Evolutionary conservation across 2,888 invertebrate genomes (phyloP).

Genomic region (Mystacides longicornis): DNA sequence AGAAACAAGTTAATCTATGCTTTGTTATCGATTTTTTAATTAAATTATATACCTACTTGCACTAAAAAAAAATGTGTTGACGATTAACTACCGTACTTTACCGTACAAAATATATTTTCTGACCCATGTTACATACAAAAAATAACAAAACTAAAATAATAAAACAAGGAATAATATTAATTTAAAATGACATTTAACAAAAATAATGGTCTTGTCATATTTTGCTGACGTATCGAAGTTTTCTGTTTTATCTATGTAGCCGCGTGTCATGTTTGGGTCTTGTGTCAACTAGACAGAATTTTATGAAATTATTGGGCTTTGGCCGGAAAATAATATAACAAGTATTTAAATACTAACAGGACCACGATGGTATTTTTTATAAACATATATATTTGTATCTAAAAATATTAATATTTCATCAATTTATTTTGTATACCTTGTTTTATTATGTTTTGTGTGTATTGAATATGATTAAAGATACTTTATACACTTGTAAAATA

Average conservation of each 20-base stretch:
- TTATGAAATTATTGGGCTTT: background rate
- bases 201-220: background rate
- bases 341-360: background rate
- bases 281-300: conserved; percentile 5
- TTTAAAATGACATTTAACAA: too few species aligned
- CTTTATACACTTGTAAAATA: background rate
- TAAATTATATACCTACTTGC: too few species aligned
- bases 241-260: conserved; percentile 12
- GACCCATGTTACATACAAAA: too few species aligned
- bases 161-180: too few species aligned
- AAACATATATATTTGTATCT: background rate
- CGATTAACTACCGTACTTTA: too few species aligned
- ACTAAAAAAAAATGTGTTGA: too few species aligned
- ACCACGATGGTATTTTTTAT: background rate
- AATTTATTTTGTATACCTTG: background rate
- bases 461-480: background rate
- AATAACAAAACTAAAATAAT: too few species aligned
- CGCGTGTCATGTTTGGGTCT: conserved; percentile 19
- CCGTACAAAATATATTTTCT: too few species aligned
- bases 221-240: conserved; percentile 8
- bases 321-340: background rate
- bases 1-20: too few species aligned
- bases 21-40: too few species aligned
- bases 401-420: background rate
- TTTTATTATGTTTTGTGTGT: background rate